Evolutionary conservation across 2,797 vertebrate genomes (phyloP).

Genomic region (Centropyge bicolor): DNA sequence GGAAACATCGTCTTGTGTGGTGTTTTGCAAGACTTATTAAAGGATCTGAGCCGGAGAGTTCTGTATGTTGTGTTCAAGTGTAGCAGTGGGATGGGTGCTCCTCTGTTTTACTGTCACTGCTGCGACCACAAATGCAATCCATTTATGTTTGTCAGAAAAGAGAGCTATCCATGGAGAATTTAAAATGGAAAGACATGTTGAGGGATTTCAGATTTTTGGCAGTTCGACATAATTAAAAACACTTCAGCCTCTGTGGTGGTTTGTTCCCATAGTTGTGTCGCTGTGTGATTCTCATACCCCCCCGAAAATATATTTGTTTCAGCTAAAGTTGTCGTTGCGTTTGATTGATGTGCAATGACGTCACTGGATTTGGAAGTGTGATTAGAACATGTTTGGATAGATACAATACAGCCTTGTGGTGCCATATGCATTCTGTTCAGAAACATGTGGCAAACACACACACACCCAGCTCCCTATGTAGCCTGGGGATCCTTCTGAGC

Average conservation of each 20-base stretch:
- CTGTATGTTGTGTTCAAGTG: constrained; percentile 45
- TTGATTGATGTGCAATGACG: constrained; percentile 72
- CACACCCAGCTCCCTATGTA: constrained; percentile 80
- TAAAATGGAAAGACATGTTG: constrained; percentile 50
- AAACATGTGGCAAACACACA: constrained; percentile 73
- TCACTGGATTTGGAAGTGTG: constrained; percentile 64
- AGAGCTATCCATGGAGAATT: constrained; percentile 39
- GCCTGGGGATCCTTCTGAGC: constrained; percentile 85
- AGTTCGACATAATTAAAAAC: constrained; percentile 70
- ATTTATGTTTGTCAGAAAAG: constrained; percentile 56
- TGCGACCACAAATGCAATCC: constrained; percentile 61
- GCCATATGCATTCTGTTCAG: constrained; percentile 54
- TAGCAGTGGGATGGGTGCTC: constrained; percentile 30
- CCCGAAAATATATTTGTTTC: constrained; percentile 40
- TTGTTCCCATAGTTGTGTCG: constrained; percentile 46
- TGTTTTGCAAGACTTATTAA: constrained; percentile 51
- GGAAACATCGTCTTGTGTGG: constrained; percentile 57
- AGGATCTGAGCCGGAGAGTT: constrained; percentile 38
- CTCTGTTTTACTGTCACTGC: constrained; percentile 52
- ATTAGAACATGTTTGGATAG: constrained; percentile 66
- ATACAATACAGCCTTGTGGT: constrained; percentile 51
- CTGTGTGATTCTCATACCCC: constrained; percentile 40
- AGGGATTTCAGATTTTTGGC: constrained; percentile 55
- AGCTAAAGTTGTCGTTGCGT: constrained; percentile 38
- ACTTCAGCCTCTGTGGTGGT: constrained; percentile 35